phyloP scores from a whole-genome alignment of 2,888 invertebrate genomes.

The Pristionchus exspectatus region DNA sequence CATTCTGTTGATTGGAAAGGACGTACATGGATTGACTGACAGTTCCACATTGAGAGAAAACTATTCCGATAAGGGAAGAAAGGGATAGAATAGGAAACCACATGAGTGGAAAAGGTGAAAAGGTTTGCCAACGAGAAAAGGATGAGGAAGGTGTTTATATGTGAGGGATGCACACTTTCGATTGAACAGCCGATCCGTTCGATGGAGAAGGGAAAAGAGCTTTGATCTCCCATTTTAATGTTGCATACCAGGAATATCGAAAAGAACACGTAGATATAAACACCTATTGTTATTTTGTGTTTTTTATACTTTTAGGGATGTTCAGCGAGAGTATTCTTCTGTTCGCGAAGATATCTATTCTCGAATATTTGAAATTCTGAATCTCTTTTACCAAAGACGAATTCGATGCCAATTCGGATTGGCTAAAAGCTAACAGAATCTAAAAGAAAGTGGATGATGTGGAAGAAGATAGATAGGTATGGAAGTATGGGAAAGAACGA shows the following conservation, averaged over 20 bases:
- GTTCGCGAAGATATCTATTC: not conserved
- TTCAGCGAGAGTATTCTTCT: not conserved
- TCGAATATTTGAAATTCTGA: not conserved
- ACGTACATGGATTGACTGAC: not conserved
- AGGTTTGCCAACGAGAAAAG: not conserved
- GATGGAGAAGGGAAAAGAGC: not conserved
- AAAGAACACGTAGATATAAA: too few species aligned
- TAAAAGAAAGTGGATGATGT: not conserved
- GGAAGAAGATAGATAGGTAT: not conserved
- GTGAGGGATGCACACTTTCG: not conserved
- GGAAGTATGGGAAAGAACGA: not conserved
- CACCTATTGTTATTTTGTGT: too few species aligned
- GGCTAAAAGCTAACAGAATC: not conserved
- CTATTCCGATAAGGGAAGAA: not conserved
- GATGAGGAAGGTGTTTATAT: constrained; percentile 20
- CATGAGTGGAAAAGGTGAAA: not conserved
- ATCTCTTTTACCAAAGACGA: not conserved
- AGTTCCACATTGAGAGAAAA: not conserved
- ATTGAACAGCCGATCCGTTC: constrained; percentile 19
- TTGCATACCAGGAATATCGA: too few species aligned
- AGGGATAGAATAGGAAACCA: not conserved
- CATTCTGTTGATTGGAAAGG: not conserved
- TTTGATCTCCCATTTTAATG: not conserved
- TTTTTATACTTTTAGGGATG: not conserved
- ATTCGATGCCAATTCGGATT: constrained; percentile 15